Evolutionary conservation across 1,140 invertebrate genomes (phyloP).

Genomic region (Saccostrea glomerata): DNA sequence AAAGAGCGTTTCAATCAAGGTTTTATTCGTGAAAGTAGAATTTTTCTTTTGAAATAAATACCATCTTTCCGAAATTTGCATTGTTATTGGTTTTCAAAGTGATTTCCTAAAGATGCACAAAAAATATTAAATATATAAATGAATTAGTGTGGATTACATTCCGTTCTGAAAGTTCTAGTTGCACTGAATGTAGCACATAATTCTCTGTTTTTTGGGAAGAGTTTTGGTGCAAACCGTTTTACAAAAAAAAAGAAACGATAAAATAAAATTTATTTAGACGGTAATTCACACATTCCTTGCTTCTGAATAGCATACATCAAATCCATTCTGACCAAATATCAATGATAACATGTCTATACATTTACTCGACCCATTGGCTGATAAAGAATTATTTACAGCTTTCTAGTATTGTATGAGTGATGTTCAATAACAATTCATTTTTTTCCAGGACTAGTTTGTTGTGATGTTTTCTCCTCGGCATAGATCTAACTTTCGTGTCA

Average conservation of each 20-base stretch:
- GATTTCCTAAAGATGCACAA: no score
- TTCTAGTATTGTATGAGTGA: not conserved
- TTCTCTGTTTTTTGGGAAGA: no score
- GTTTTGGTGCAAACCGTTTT: no score
- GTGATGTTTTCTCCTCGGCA: not conserved
- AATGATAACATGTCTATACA: not conserved
- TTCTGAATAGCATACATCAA: not conserved
- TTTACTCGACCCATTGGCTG: not conserved
- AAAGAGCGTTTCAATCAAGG: no score
- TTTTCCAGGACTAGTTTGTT: not conserved
- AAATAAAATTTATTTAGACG: not conserved
- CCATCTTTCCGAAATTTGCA: no score
- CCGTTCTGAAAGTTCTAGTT: no score
- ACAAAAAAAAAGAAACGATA: not conserved
- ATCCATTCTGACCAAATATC: not conserved
- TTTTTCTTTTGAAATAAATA: no score
- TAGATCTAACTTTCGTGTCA: conserved; percentile 2
- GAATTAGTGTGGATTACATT: no score
- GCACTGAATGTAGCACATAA: no score
- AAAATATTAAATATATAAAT: no score
- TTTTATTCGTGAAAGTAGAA: no score
- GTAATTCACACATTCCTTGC: not conserved
- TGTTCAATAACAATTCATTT: not conserved
- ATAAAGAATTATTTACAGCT: not conserved
- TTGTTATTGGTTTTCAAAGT: no score